Evolutionary conservation across 2,888 invertebrate species (phyloP), one percentile per base, ranked within the genome.

Genomic region (Malacosoma neustria): DNA sequence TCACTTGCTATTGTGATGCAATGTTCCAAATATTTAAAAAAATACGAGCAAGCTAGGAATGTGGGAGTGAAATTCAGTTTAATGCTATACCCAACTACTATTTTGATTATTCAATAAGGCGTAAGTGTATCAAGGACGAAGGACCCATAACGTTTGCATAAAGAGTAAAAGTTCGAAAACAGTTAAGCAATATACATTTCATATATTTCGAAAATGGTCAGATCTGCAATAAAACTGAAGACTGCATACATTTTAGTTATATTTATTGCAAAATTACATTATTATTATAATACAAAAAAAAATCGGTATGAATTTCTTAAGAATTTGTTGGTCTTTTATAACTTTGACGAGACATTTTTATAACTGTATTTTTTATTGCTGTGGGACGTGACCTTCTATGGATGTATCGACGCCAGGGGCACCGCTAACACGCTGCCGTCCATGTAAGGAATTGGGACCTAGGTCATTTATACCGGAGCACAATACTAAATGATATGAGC

Each of bases 51-150:
- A 22, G 5, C 22, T 7, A 22, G 9, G 2, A 22, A 22, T 22
- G 5, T 22, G 6, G 22, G 9, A 7, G 9, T 9, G 22, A 22
- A 65, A n/a, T 14, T 30, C 11, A 9, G 9, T 14, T 14, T 14
- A 29, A 13, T 13, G 7, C 13, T 2, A 22, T 9, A 22, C 5
- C 9, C 5, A 22, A 22, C 22, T 5, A 7, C 22, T 9, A 22
- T 22, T 22, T 22, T 22, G 2, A 22, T n/a, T 22, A 22, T 22
- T 22, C 9, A n/a, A 22, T 22, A 22, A 9, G 6, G 9, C 5
- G 22, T 22, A 22, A 22, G 9, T 22, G 5, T 22, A 3, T 22
- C 9, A 22, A 22, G 9, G 9, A 4, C 15, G n/a, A n/a, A 3
- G 7, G 3, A 13, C 15, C 15, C 14, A 14, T 33, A 11, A n/a